phyloP scores from a whole-genome alignment of 1,140 invertebrate species.

The Colletes latitarsis region DNA sequence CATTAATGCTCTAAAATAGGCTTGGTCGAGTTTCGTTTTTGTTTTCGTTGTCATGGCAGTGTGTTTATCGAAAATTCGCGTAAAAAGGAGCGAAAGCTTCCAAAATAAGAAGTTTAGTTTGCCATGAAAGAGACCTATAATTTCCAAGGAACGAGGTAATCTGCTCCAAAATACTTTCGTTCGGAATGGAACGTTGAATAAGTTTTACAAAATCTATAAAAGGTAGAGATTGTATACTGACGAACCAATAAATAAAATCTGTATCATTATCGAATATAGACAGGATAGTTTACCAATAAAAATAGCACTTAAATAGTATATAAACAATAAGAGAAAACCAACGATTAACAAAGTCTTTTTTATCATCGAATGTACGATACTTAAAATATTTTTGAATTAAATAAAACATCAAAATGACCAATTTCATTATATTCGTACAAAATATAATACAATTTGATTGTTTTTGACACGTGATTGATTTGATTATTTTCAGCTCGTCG shows the following conservation, averaged over 20 bases:
- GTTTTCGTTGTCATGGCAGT: constrained; percentile 26
- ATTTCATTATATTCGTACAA: too few species aligned
- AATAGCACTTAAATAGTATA: constrained; percentile 1
- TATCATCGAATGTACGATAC: too few species aligned
- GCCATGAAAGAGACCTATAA: constrained; percentile 66
- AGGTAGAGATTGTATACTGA: too few species aligned
- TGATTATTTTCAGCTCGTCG: not conserved
- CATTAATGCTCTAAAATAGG: not conserved
- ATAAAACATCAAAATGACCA: not conserved
- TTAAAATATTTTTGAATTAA: constrained; percentile 11
- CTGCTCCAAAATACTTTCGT: constrained; percentile 38
- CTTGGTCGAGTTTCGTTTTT: constrained; percentile 21
- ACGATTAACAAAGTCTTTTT: too few species aligned
- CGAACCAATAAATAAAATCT: too few species aligned
- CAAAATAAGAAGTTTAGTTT: constrained; percentile 57
- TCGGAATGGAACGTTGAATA: not conserved
- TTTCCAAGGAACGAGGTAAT: constrained; percentile 68
- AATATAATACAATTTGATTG: not conserved
- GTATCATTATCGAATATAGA: too few species aligned
- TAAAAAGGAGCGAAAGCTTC: too few species aligned
- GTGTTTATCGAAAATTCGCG: constrained; percentile 10
- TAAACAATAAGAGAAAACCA: not conserved
- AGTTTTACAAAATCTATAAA: not conserved
- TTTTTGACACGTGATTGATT: not conserved
- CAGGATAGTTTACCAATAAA: constrained; percentile 4